These are phyloP conservation scores for Oeneis ivallda DNA, from an alignment of 2,888 invertebrate species.

Conservation along the genomic window DNA sequence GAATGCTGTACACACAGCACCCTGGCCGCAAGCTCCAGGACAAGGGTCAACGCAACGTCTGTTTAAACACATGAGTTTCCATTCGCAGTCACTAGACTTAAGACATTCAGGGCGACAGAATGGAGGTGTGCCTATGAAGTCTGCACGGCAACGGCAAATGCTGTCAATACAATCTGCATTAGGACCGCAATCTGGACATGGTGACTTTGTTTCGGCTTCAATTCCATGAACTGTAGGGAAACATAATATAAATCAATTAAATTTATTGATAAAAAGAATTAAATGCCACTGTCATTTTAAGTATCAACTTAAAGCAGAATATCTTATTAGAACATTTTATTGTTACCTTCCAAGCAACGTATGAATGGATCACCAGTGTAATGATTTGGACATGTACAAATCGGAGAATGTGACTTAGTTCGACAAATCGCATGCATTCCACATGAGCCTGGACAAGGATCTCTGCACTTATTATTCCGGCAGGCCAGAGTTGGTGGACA, in stretches of 20 bases:
- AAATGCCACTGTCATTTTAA: not conserved
- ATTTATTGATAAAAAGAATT: constrained; percentile 6
- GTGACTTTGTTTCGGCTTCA: constrained; percentile 73
- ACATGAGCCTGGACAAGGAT: constrained; percentile 89
- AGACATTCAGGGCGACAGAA: constrained; percentile 88
- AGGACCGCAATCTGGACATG: constrained; percentile 87
- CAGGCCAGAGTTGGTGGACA: constrained; percentile 85
- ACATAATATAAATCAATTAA: constrained; percentile 16
- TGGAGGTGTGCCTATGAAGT: constrained; percentile 87
- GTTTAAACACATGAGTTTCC: constrained; percentile 85
- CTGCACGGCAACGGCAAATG: constrained; percentile 85
- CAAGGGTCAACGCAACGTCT: constrained; percentile 89
- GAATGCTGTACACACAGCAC: constrained; percentile 86
- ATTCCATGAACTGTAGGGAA: constrained; percentile 54
- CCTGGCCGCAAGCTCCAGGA: constrained; percentile 87
- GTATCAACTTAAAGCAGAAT: not conserved
- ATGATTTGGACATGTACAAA: constrained; percentile 86
- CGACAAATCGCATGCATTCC: constrained; percentile 88
- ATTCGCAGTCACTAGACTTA: constrained; percentile 86
- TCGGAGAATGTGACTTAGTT: constrained; percentile 88
- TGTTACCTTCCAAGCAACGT: constrained; percentile 82
- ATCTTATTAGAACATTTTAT: constrained; percentile 38
- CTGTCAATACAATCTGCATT: constrained; percentile 87
- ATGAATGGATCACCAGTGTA: constrained; percentile 89
- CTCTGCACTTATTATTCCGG: constrained; percentile 84